Evolutionary conservation across 2,113 vertebrate species (phyloP), one percentile per base, ranked within the genome.

Genomic region (Pampusana beccarii): DNA sequence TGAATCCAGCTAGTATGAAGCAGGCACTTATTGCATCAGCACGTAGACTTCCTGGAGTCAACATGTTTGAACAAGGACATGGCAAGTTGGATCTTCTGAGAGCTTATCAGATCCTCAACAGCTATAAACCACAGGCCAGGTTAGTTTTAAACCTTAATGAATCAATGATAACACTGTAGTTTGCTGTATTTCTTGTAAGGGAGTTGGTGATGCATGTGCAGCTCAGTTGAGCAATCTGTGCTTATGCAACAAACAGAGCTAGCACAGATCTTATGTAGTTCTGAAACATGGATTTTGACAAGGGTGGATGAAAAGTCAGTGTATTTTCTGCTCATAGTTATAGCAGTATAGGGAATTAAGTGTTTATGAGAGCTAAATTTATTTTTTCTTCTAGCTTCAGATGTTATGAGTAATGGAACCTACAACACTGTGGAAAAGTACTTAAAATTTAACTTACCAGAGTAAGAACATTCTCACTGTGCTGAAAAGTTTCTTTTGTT

Each of bases 61-160:
- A 99, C 97, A 99, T 99, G 99, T 99, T 99, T 88, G 99, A 99
- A 78, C 99, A 99, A 97, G 99, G 99, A 61, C 99, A 99, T 13
- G 99, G 99, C 87, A 99, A 99, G 86, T 97, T 99, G 70, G 99
- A 99, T 96, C 98, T 99, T 42, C 98, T 99, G 56, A 92, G 99
- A 91, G 99, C 99, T 84, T 99, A 99, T 94, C 99, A 99, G 98
- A 98, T 99, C 87, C 99, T 99, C 92, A 99, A 98, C 97, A 99
- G 99, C 97, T 99, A 99, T 97, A 99, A 98, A 82, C 99, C 99
- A 10, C 99, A 99, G 97, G 99, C 99, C 91, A 99, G 99, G 99
- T 99, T 79, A 92, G 97, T 96, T 38, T 57, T 90, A 86, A 46
- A 53, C 48, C 29, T 79, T 72, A 25, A 57, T 46, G 54, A 44